phyloP scores from a whole-genome alignment of 2,113 vertebrate genomes.

The Mustela lutreola region DNA sequence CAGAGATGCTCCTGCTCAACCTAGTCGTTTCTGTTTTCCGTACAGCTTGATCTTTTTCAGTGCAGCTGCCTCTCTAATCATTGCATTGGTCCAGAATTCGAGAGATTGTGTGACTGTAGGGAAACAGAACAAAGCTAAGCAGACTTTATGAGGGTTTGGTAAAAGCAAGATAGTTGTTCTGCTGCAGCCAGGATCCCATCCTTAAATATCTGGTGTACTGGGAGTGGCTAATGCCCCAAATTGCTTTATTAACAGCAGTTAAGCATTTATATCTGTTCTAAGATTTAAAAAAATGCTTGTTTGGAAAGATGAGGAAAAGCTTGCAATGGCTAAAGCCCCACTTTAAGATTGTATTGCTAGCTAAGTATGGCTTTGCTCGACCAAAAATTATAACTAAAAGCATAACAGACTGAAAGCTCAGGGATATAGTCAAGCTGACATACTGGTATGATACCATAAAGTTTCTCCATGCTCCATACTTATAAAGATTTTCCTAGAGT shows the following conservation, averaged over 20 bases:
- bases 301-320: slow-evolving; percentile 9
- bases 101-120: background rate
- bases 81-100: background rate
- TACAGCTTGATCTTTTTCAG: background rate
- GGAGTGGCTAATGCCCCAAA: background rate
- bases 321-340: background rate
- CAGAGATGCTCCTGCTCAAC: background rate
- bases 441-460: background rate
- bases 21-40: background rate
- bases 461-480: background rate
- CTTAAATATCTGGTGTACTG: background rate
- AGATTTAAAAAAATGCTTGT: slow-evolving; percentile 4
- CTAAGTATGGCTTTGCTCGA: background rate
- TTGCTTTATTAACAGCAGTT: background rate
- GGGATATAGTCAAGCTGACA: background rate
- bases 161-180: background rate
- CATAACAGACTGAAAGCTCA: background rate
- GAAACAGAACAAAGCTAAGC: background rate
- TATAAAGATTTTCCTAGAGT: background rate
- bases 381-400: slow-evolving; percentile 10
- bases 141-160: slow-evolving; percentile 1
- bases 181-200: background rate
- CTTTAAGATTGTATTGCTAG: slow-evolving; percentile 46
- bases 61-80: background rate
- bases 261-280: background rate